Base-by-base conservation (phyloP, 2,113 vertebrate genomes). In the Daubentonia madagascariensis region DNA sequence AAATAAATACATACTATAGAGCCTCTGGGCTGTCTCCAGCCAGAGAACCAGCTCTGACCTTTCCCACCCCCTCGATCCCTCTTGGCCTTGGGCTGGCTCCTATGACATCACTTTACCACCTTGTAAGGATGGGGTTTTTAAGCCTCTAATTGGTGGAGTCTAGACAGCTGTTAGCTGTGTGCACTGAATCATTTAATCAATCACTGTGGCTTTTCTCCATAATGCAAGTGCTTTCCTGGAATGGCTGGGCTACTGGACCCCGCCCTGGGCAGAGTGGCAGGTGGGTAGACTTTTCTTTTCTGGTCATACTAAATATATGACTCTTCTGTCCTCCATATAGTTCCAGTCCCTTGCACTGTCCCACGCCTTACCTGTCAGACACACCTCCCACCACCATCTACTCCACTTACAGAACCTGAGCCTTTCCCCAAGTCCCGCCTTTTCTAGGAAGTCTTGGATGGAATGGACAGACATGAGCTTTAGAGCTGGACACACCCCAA, bases 161-260 rank as follows among this genome's bases (percentile, higher is more conserved):
- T 93, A 89, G 92, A 96, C 83, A 52, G 89, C 89, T 81, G 57
- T 43, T 79, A 43, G 76, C 30, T 48, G 57, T 22, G 11, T 52
- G 81, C 23, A 4, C 37, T 59, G 9, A 20, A 61, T n/a, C 83
- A 32, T 79, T 83, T 67, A 78, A 96, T 97, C 92, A 95, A 73
- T 95, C 48, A 32, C 52, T 43, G 87, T 61, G 90, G 86, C 65
- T 92, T 89, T 88, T 94, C 87, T 93, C 63, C 37, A 23, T 73
- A 57, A 52, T 10, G 57, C 70, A n/a, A 73, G 37, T 67, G 67
- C 85, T 96, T 96, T 97, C 91, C 96, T 88, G 96, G 94, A 95
- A 94, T 22, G 63, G 54, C n/a, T 30, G 78, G 18, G 32, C 65
- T n/a, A 0, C 25, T 0, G 22, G 5, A 8, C 37, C 67, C n/a